Evolutionary conservation across 1,140 invertebrate species (phyloP), one percentile per base, ranked within the genome.

Genomic region (Drosophila funebris): DNA sequence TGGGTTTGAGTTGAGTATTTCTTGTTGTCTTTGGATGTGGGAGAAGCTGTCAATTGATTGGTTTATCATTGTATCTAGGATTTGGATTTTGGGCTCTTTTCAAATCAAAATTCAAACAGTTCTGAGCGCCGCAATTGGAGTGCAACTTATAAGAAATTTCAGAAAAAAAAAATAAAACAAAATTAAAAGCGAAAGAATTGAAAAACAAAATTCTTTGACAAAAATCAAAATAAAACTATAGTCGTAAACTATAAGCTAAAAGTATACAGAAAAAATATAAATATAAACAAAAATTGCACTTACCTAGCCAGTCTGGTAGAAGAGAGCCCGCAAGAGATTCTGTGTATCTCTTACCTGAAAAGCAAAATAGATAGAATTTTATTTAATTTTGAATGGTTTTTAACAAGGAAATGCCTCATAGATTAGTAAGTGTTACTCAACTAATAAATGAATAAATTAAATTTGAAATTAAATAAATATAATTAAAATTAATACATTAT

Each of bases 261-360:
- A 76, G 56, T 76, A 73, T 72, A 83, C 83, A 7, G 20, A 78
- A 72, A 85, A 75, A 78, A 76, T 66, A 64, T 71, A 78, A 72
- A 61, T n/a, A n/a, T n/a, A n/a, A n/a, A n/a, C n/a, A 74, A 75
- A 90, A 81, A 71, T 44, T 73, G 53, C 71, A 92, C 91, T 92
- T 92, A 92, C 91, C 91, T 91, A 92, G 78, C 91, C 91, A 92
- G 80, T 92, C 91, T 84, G 91, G 91, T 76, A 92, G 91, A 79
- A 92, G 80, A 71, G 91, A 92, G 73, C 91, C 91, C 91, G 91
- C 91, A 92, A 92, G 91, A 92, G 91, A 92, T 92, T 92, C 91
- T 90, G 91, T 91, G 84, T 92, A 92, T 92, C 91, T 92, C 91
- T 92, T 92, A 92, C 91, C 91, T 92, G 84, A 11, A 92, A 91